These are phyloP conservation scores for Hyposmocoma kahamanoa DNA, from an alignment of 1,140 invertebrate species.

Conservation along the genomic window DNA sequence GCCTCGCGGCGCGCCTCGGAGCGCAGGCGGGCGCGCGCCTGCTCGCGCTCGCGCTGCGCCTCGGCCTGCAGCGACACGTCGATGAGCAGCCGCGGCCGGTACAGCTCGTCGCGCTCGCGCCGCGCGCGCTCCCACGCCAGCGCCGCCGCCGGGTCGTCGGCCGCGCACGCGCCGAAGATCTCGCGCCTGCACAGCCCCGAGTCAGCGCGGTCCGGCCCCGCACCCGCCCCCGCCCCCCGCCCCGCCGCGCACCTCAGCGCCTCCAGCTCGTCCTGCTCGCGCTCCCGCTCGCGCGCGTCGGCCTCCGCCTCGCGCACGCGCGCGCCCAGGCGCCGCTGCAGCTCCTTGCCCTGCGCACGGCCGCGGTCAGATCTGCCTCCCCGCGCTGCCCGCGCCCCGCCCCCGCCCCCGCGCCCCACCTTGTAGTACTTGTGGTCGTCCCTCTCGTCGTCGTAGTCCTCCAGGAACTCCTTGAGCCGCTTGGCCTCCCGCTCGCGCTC, in stretches of 20 bases:
- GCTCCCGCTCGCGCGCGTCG: slow-evolving; percentile 91
- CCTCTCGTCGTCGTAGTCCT: slow-evolving; percentile 98
- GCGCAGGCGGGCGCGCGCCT: slow-evolving; percentile 70
- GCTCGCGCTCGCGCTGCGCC: slow-evolving; percentile 73
- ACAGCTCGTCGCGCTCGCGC: slow-evolving; percentile 86
- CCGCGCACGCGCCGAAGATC: slow-evolving; percentile 73
- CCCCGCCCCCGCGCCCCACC: slow-evolving; percentile 76
- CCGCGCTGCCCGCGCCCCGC: slow-evolving; percentile 78
- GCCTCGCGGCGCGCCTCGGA: slow-evolving; percentile 65
- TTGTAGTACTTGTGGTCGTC: slow-evolving; percentile 98
- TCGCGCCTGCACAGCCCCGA: too few species aligned
- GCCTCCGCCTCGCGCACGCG: slow-evolving; percentile 93
- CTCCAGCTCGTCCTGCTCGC: slow-evolving; percentile 94
- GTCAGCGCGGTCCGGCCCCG: slow-evolving; percentile 86
- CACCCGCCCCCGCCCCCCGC: slow-evolving; percentile 85
- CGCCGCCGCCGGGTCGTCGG: neutral
- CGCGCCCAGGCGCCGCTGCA: slow-evolving; percentile 90
- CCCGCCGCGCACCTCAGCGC: slow-evolving; percentile 84
- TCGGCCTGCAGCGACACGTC: slow-evolving; percentile 72
- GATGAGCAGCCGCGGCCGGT: slow-evolving; percentile 86
- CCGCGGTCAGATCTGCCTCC: neutral
- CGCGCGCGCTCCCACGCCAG: slow-evolving; percentile 64
- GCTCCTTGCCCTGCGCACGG: slow-evolving; percentile 84
- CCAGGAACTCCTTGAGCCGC: slow-evolving; percentile 96
- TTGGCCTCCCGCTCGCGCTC: slow-evolving; percentile 93